These are phyloP conservation scores for Dugesia japonica DNA, from an alignment of 2,888 invertebrate species.

Conservation along the genomic window DNA sequence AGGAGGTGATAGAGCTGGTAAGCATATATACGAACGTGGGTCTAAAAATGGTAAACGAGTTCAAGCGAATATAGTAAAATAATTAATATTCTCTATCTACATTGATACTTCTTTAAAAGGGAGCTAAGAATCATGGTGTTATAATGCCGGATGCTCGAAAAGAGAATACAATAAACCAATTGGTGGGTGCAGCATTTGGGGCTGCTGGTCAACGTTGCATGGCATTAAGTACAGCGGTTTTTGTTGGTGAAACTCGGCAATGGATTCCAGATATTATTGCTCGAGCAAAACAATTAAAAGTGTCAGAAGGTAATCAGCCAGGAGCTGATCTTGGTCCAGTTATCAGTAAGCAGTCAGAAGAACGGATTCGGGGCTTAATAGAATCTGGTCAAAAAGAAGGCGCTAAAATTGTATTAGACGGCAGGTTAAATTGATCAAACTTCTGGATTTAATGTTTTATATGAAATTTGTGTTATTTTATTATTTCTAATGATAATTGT, in stretches of 20 bases:
- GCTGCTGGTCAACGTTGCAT: constrained; percentile 98
- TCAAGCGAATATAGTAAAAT: constrained; percentile 71
- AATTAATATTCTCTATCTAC: not conserved
- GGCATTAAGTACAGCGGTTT: constrained; percentile 82
- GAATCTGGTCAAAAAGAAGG: constrained; percentile 71
- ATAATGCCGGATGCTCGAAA: constrained; percentile 93
- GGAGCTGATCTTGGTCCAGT: constrained; percentile 61
- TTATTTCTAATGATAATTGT: no score
- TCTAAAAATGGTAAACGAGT: constrained; percentile 79
- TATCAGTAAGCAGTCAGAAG: constrained; percentile 73
- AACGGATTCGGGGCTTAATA: constrained; percentile 62
- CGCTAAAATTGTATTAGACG: constrained; percentile 72
- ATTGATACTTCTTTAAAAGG: not conserved
- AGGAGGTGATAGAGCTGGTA: constrained; percentile 81
- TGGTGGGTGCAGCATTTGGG: constrained; percentile 81
- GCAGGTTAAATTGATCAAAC: constrained; percentile 48
- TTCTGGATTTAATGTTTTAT: no score
- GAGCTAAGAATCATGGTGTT: constrained; percentile 73
- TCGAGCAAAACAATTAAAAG: constrained; percentile 66
- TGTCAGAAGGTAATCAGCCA: constrained; percentile 48
- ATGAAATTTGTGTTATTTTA: no score
- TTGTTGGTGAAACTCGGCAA: constrained; percentile 72
- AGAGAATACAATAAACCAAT: constrained; percentile 61
- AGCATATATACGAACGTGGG: constrained; percentile 80
- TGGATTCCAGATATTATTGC: constrained; percentile 84